phyloP scores from a whole-genome alignment of 2,797 vertebrate genomes.

The Sebastes oblongus region DNA sequence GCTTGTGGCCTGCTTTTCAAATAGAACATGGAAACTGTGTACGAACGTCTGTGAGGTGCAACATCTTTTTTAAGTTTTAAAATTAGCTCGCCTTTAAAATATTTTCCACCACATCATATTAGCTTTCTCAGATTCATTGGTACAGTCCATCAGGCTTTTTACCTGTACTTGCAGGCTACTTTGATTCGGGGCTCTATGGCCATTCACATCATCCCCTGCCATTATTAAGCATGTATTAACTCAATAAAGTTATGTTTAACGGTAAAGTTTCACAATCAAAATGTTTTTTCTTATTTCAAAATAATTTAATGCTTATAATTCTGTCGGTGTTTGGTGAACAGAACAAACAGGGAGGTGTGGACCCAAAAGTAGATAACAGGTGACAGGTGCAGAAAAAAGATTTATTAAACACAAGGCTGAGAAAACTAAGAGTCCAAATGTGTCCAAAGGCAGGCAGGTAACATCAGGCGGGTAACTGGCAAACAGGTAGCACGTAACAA shows the following conservation, averaged over 20 bases:
- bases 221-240: background rate
- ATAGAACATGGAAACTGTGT: constrained; percentile 53
- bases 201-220: background rate
- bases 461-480: no score
- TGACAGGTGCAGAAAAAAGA: no score
- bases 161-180: background rate
- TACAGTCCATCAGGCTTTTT: background rate
- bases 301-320: background rate
- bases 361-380: no score
- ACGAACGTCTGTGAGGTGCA: background rate
- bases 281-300: background rate
- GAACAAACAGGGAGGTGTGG: no score
- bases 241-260: background rate
- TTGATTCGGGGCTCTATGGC: background rate
- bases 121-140: background rate
- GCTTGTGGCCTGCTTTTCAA: constrained; percentile 30
- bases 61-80: background rate
- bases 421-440: no score
- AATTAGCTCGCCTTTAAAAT: background rate
- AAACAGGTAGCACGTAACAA: no score
- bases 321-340: no score
- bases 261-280: background rate
- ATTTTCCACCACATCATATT: background rate
- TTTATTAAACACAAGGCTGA: no score
- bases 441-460: no score